These are phyloP conservation scores for Fratercula arctica DNA, from an alignment of 2,797 vertebrate species.

Conservation along the genomic window DNA sequence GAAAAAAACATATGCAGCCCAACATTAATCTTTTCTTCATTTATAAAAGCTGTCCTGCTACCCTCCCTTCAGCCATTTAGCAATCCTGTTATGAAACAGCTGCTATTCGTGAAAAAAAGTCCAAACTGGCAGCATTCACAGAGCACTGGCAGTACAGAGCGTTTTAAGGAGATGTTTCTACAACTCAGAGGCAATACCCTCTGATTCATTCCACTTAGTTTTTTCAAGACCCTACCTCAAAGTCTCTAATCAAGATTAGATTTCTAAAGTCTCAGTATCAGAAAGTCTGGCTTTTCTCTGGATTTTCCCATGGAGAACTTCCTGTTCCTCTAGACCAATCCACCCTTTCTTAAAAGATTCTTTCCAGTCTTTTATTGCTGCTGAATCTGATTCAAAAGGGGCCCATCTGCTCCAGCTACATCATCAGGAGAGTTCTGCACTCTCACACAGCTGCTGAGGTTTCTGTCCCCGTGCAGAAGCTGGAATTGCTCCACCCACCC, in stretches of 20 bases:
- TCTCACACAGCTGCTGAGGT: constrained; percentile 22
- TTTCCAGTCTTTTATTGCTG: constrained; percentile 34
- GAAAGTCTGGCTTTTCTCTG: constrained; percentile 9
- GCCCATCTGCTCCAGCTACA: constrained; percentile 50
- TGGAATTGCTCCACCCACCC: background rate
- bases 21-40: background rate
- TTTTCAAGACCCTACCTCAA: constrained; percentile 3
- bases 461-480: background rate
- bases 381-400: constrained; percentile 57
- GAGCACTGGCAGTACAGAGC: background rate
- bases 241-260: background rate
- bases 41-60: background rate
- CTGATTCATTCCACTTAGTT: background rate
- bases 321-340: constrained; percentile 25
- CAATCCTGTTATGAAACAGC: constrained; percentile 15
- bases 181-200: background rate
- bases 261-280: constrained; percentile 5
- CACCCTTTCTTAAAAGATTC: background rate
- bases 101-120: background rate
- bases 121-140: constrained; percentile 3
- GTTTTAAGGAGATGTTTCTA: background rate
- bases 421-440: constrained; percentile 16
- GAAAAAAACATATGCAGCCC: background rate
- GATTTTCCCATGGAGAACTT: constrained; percentile 34
- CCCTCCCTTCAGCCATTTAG: background rate